A percentile compares a stretch with the other conserved stretches of the same genome.
Conservation (phyloP, 2,888 invertebrate species). For the Plagodis pulveraria region DNA sequence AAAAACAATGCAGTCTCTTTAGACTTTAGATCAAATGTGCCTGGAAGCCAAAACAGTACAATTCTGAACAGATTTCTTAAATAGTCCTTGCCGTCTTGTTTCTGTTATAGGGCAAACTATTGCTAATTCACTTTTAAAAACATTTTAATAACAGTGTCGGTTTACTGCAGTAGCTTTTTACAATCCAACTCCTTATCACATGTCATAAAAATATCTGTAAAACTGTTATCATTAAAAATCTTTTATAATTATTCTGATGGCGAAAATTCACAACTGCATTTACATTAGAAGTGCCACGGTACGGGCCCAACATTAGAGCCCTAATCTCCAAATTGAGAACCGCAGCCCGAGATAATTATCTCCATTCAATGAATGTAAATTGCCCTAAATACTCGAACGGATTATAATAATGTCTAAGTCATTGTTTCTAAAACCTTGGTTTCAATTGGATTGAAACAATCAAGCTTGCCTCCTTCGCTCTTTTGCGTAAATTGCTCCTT, state of each 20-base stretch:
- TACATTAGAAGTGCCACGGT: conserved; percentile 3
- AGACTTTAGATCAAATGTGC: no score
- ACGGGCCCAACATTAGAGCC: conserved; percentile 1
- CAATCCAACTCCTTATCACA: no score
- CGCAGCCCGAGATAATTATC: conserved; percentile 27
- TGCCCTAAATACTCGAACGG: conserved; percentile 22
- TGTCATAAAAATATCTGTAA: no score
- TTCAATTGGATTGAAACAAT: conserved; percentile 31
- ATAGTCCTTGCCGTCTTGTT: no score
- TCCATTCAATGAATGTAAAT: conserved; percentile 27
- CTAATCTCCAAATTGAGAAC: conserved; percentile 17
- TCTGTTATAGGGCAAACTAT: no score
- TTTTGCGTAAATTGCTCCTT: conserved; percentile 17
- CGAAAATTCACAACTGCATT: conserved; percentile 16
- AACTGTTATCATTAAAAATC: not conserved
- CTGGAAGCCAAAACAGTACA: no score
- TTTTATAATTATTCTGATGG: conserved; percentile 15
- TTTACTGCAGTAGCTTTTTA: no score
- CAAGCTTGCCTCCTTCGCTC: conserved; percentile 7
- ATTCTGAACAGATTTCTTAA: no score
- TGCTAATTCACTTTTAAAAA: no score
- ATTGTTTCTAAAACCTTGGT: conserved; percentile 21
- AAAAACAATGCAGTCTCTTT: no score
- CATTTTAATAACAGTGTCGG: no score
- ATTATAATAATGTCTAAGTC: conserved; percentile 25